These are phyloP conservation scores for Crotophaga sulcirostris DNA, from an alignment of 2,113 vertebrate species.

Conservation along the genomic window DNA sequence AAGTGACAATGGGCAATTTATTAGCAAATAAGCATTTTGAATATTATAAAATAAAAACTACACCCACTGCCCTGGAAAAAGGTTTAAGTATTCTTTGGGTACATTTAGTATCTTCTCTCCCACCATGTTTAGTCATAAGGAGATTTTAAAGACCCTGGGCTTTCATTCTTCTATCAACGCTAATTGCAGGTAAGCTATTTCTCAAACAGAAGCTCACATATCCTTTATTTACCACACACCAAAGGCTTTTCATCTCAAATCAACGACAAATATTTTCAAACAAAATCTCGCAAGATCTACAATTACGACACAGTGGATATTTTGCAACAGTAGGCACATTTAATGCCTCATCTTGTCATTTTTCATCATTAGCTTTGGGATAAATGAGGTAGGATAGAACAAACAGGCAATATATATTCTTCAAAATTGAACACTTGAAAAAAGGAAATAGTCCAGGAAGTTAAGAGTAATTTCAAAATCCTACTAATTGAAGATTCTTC, in stretches of 20 bases:
- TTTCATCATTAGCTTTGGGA: background rate
- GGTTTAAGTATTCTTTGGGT: background rate
- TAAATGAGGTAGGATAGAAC: background rate
- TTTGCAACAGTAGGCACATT: background rate
- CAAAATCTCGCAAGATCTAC: background rate
- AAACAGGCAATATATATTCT: background rate
- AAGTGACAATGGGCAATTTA: background rate
- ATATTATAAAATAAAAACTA: background rate
- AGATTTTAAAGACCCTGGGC: background rate
- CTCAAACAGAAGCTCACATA: background rate
- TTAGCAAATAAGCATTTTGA: background rate
- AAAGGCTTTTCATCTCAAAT: background rate
- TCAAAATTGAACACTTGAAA: background rate
- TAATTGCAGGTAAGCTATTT: background rate
- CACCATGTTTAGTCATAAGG: conserved; percentile 1
- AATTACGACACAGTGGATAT: background rate
- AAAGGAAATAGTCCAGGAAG: background rate
- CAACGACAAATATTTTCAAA: background rate
- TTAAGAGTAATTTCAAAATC: background rate
- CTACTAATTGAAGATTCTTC: background rate
- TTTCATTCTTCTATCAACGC: background rate
- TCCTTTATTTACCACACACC: background rate
- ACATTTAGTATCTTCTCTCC: conserved; percentile 14
- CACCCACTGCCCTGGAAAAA: background rate
- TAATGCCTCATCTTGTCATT: background rate